Evolutionary conservation across 2,888 invertebrate species (phyloP), one percentile per base, ranked within the genome.

Genomic region (Lithosia quadra): DNA sequence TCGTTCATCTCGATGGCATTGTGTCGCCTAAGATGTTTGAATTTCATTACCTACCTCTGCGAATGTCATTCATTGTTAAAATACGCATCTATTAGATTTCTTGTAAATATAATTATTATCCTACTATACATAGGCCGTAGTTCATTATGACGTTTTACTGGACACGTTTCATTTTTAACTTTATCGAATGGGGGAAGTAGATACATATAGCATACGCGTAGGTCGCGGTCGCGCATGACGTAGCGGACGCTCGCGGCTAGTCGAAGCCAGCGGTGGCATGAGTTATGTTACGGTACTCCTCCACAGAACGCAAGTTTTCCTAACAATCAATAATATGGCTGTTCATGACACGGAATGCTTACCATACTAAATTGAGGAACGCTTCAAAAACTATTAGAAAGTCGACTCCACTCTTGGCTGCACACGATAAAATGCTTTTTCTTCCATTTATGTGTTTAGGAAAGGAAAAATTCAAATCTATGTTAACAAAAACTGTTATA

Each of bases 401-500:
- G 86, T 94, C 92, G 93, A 91, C 90, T 92, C 92, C 92, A 94
- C 93, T 94, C 89, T 95, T 94, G 94, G 94, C 94, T 95, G 94
- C 92, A 92, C 92, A 92, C 91, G 92, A 91, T 93, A 84, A 87
- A 88, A 89, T 82, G 94, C 94, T 95, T 94, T 88, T 89, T 94
- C 92, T 93, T 93, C 90, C 93, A 94, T 94, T 89, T 93, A 90
- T 94, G 90, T 94, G 94, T 94, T 91, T 91, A 92, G 91, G 93
- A 87, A 84, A 90, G 86, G 85, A 89, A 86, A 89, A 86, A 90
- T 88, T 89, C 86, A 84, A 86, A 90, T 86, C 85, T 91, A 89
- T 92, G 91, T 93, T 81, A 87, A 88, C 85, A 84, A 91, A 83
- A 88, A 90, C 85, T 90, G 90, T 93, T 90, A 92, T 91, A 92